These are phyloP conservation scores for Ypsolopha sequella DNA, from an alignment of 2,888 invertebrate species.

Conservation along the genomic window DNA sequence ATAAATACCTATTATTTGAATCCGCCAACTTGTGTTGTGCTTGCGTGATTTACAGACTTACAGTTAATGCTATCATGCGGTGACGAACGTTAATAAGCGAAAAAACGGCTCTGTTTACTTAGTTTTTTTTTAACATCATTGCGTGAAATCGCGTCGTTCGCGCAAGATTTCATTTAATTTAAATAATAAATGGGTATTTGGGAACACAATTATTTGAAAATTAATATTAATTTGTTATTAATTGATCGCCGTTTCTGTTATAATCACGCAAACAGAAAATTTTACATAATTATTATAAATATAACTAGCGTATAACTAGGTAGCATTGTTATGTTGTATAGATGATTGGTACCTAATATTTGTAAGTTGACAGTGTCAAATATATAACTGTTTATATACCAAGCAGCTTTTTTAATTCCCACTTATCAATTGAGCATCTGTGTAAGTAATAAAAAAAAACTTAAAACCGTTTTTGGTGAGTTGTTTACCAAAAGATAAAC, in stretches of 20 bases:
- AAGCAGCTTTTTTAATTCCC: no score
- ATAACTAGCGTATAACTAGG: neutral
- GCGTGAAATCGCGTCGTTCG: slow-evolving; percentile 5
- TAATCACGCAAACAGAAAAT: neutral
- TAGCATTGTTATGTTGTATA: slow-evolving; percentile 21
- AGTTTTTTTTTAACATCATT: no score
- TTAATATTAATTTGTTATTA: neutral
- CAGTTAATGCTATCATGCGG: no score
- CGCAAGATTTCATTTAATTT: neutral
- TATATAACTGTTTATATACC: slow-evolving; percentile 54
- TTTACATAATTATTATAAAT: neutral
- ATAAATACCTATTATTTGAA: no score
- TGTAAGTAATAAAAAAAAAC: no score
- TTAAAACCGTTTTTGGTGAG: no score
- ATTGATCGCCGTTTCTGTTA: neutral
- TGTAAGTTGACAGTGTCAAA: slow-evolving; percentile 65
- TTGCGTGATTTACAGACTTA: no score
- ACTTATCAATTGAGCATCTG: no score
- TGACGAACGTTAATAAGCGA: no score
- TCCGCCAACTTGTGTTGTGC: no score
- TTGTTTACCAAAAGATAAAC: no score
- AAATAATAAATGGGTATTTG: slow-evolving; percentile 9
- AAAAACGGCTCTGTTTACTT: no score
- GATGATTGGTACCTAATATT: slow-evolving; percentile 40
- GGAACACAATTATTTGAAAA: slow-evolving; percentile 12